These are phyloP conservation scores for Bubo scandiacus DNA, from an alignment of 2,113 vertebrate genomes.

Conservation along the genomic window DNA sequence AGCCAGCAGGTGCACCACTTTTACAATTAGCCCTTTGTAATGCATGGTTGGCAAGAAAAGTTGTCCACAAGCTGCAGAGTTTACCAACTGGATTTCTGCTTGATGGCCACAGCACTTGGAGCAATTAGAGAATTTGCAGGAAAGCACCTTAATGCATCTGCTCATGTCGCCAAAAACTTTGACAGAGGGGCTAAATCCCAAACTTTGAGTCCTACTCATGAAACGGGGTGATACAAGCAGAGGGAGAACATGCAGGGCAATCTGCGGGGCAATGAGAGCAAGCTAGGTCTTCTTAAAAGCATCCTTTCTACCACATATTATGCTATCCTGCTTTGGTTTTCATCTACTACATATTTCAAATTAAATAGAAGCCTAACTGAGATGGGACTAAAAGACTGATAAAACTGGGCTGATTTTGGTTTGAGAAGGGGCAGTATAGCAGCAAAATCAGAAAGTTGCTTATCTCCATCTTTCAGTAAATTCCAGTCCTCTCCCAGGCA, in stretches of 20 bases:
- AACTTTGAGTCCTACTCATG: neutral
- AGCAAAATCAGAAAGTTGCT: neutral
- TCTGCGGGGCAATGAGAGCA: neutral
- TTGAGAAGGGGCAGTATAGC: neutral
- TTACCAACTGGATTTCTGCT: slow-evolving; percentile 51
- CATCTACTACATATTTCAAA: neutral
- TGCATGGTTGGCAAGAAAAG: slow-evolving; percentile 76
- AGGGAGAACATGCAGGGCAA: neutral
- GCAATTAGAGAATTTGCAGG: slow-evolving; percentile 65
- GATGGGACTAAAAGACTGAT: neutral
- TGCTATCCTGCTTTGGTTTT: neutral
- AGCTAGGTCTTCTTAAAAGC: neutral
- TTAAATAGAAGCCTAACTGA: neutral
- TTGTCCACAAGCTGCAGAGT: slow-evolving; percentile 62
- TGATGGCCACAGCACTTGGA: slow-evolving; percentile 4
- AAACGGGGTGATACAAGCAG: neutral
- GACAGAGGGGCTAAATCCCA: neutral
- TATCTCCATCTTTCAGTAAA: neutral
- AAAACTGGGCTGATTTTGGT: neutral
- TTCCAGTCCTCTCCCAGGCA: neutral
- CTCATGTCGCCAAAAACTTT: neutral
- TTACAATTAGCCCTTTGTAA: slow-evolving; percentile 79
- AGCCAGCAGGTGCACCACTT: slow-evolving; percentile 76
- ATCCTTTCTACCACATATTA: neutral
- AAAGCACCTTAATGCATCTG: neutral